Evolutionary conservation across 2,113 vertebrate species (phyloP), one percentile per base, ranked within the genome.

Genomic region (Leuciscus idus): DNA sequence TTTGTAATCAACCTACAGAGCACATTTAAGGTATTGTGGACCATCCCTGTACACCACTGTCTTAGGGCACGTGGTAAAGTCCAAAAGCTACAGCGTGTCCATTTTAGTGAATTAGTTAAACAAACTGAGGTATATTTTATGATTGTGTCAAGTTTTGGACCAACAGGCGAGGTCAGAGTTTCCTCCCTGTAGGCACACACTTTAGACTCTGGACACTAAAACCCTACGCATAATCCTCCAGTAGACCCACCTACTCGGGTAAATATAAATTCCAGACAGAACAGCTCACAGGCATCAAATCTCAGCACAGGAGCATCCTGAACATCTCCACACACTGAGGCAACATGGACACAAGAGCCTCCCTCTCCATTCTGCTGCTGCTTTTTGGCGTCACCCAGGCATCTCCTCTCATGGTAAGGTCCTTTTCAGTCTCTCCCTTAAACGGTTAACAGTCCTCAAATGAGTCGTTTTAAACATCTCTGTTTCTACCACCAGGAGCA

Each of bases 301-400:
- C 48, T 23, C n/a, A 70, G 19, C 43, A 80, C 82, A 79, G 83
- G 55, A 79, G 79, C 61, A 82, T 64, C 87, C 62, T 79, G 81
- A 87, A 28, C 12, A 64, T 64, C 62, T 30, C 62, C 39, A 83
- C 52, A 80, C 55, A 75, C 84, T 64, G 66, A 85, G 82, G 33
- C 79, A 85, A 84, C 75, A 90, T 91, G 89, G 84, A 85, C 55
- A 82, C 76, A 61, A 90, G 59, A 89, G 28, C 68, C 10, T 73
- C 66, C 86, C 57, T 86, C 52, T 79, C 84, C 81, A 36, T 88
- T 84, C 84, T 89, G 12, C 77, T 72, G 21, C 68, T 89, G 80
- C 81, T 91, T 77, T 8, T 88, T 48, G 84, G 87, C 57, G 19
- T 87, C 68, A 82, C 85, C 12, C 61, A 61, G 50, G 72, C 84